Evolutionary conservation across 2,888 invertebrate genomes (phyloP).

Genomic region (Antitype chi): DNA sequence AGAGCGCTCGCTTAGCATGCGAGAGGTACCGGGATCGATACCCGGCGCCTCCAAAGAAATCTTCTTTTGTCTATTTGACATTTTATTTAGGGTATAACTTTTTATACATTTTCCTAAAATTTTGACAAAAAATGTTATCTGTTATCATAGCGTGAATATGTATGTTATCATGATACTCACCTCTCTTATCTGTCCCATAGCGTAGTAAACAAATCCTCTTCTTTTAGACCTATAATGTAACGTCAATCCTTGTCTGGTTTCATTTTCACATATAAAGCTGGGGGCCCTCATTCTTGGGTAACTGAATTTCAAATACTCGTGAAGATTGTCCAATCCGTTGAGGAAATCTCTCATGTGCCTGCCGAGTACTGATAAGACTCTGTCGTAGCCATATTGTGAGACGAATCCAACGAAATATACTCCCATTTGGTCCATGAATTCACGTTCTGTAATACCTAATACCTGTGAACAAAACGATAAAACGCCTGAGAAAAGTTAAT

Average conservation of each 20-base stretch:
- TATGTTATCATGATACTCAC: conserved; percentile 79
- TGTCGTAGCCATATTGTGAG: conserved; percentile 98
- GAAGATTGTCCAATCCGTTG: conserved; percentile 98
- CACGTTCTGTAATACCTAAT: conserved; percentile 95
- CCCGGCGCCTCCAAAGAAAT: conserved; percentile 88
- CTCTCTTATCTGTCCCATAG: conserved; percentile 98
- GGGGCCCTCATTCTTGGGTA: conserved; percentile 97
- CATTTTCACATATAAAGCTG: conserved; percentile 99
- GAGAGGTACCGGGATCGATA: conserved; percentile 91
- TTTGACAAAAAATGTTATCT: background rate
- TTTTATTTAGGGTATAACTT: too few relatives aligned
- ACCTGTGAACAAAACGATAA: conserved; percentile 89
- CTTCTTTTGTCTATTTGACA: conserved; percentile 24
- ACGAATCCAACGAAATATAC: conserved; percentile 98
- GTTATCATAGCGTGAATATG: background rate
- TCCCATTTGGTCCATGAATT: conserved; percentile 98
- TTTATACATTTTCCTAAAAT: background rate
- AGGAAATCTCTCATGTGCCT: conserved; percentile 98
- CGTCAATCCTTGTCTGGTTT: conserved; percentile 97
- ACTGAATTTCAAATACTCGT: conserved; percentile 99
- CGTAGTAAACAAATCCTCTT: conserved; percentile 98
- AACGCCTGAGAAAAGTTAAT: conserved; percentile 50
- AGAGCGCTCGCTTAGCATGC: conserved; percentile 91
- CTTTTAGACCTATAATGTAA: conserved; percentile 98
- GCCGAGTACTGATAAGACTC: conserved; percentile 96